Percentiles rank a stretch among this genome's conserved stretches.
Conservation (phyloP, 2,888 invertebrate species). For the Eucera pruinosa region DNA sequence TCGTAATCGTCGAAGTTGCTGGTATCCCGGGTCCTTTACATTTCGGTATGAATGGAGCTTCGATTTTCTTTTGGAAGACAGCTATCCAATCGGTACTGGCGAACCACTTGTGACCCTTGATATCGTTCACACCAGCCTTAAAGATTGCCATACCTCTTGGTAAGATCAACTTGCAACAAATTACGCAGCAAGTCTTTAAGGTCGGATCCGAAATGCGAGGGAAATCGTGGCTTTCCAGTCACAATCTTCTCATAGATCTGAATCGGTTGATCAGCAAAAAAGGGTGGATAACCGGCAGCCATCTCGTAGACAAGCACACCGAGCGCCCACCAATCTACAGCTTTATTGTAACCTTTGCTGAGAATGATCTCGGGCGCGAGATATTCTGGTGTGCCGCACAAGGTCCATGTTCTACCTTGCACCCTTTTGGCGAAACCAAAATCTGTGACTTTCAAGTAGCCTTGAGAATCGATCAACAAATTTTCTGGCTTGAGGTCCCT, state of each 20-base stretch:
- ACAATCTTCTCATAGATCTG: slow-evolving; percentile 99
- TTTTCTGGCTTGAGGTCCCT: slow-evolving; percentile 99
- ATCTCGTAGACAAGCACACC: slow-evolving; percentile 99
- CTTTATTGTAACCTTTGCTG: slow-evolving; percentile 98
- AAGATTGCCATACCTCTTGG: slow-evolving; percentile 99
- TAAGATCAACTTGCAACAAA: slow-evolving; percentile 97
- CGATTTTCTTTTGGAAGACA: slow-evolving; percentile 99
- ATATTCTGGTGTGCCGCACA: slow-evolving; percentile 99
- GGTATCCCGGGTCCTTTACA: slow-evolving; percentile 99
- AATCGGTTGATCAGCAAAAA: slow-evolving; percentile 99
- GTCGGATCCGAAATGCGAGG: slow-evolving; percentile 99
- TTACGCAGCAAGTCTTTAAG: slow-evolving; percentile 99
- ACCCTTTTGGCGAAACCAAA: slow-evolving; percentile 99
- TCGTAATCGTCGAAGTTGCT: slow-evolving; percentile 99
- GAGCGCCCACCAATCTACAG: slow-evolving; percentile 99
- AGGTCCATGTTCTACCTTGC: slow-evolving; percentile 99
- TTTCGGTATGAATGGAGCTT: slow-evolving; percentile 99
- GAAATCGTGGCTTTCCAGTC: slow-evolving; percentile 99
- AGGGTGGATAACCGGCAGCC: slow-evolving; percentile 99
- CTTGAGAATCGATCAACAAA: slow-evolving; percentile 97
- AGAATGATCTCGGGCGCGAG: slow-evolving; percentile 95
- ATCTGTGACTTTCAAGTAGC: slow-evolving; percentile 99
- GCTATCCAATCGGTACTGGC: slow-evolving; percentile 99
- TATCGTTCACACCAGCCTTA: slow-evolving; percentile 99
- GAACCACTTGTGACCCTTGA: slow-evolving; percentile 99